phyloP scores from a whole-genome alignment of 2,888 invertebrate species.

The Criorhina ranunculi region DNA sequence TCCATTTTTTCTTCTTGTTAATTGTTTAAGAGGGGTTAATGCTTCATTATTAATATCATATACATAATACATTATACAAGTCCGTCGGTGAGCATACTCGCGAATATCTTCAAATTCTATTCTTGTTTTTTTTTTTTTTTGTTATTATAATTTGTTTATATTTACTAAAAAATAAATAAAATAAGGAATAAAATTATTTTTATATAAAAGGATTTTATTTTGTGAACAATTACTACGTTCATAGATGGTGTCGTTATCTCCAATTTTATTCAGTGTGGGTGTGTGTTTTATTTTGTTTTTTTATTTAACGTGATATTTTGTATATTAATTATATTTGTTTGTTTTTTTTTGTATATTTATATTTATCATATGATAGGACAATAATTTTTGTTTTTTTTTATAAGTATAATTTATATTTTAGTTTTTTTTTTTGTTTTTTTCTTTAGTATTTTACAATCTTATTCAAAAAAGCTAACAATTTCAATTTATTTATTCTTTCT shows the following conservation, averaged over 20 bases:
- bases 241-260: conserved; percentile 67
- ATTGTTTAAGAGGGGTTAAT: conserved; percentile 60
- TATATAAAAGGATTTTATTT: conserved; percentile 19
- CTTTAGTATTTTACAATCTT: conserved; percentile 75
- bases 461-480: conserved; percentile 77
- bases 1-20: conserved; percentile 13
- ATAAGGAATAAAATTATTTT: conserved; percentile 30
- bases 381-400: conserved; percentile 65
- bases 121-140: conserved; percentile 15
- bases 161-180: conserved; percentile 34
- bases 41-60: conserved; percentile 73
- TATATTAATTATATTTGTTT: conserved; percentile 67
- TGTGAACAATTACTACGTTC: conserved; percentile 75
- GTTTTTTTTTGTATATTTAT: too few species aligned
- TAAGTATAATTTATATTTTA: conserved; percentile 70
- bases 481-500: conserved; percentile 68
- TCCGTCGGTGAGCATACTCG: conserved; percentile 76
- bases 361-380: conserved; percentile 73
- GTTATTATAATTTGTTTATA: conserved; percentile 34
- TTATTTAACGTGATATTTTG: conserved; percentile 65
- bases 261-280: conserved; percentile 42
- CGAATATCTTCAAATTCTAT: conserved; percentile 51
- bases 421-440: conserved; percentile 58
- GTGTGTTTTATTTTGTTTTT: conserved; percentile 58
- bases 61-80: conserved; percentile 70